These are phyloP conservation scores for Lanistes nyassanus DNA, from an alignment of 1,140 invertebrate species.

Conservation along the genomic window DNA sequence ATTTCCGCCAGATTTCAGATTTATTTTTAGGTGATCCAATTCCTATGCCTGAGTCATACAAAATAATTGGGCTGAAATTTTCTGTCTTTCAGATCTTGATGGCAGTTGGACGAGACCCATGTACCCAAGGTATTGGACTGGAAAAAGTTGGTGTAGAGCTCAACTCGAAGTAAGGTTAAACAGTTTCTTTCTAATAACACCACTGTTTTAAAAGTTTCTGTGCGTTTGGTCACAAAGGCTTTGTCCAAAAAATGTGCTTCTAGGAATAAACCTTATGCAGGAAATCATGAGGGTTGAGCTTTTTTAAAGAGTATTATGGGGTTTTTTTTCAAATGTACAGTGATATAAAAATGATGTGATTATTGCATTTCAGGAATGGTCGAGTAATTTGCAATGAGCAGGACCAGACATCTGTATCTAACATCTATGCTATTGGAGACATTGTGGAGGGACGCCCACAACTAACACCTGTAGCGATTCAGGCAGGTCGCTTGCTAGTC, in stretches of 20 bases:
- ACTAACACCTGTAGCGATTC: constrained; percentile 96
- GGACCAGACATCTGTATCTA: constrained; percentile 86
- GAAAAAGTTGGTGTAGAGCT: constrained; percentile 70
- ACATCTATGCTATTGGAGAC: constrained; percentile 96
- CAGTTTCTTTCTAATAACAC: constrained; percentile 10
- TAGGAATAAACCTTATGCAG: too few species aligned
- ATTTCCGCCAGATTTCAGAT: not conserved
- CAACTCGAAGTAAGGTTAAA: constrained; percentile 64
- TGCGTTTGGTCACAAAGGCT: too few species aligned
- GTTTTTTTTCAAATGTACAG: too few species aligned
- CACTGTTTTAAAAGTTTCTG: too few species aligned
- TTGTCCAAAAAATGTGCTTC: too few species aligned
- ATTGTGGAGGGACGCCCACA: constrained; percentile 89
- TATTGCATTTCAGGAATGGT: constrained; percentile 61
- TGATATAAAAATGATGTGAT: too few species aligned
- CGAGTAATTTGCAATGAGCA: constrained; percentile 70
- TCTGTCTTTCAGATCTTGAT: constrained; percentile 69
- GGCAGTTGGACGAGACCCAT: constrained; percentile 75
- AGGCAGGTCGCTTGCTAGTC: constrained; percentile 89
- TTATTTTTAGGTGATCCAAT: not conserved
- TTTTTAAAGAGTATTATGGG: too few species aligned
- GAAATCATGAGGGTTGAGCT: too few species aligned
- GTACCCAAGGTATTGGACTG: constrained; percentile 72
- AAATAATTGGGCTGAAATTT: too few species aligned
- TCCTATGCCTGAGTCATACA: too few species aligned